Evolutionary conservation across 1,140 invertebrate species (phyloP), one percentile per base, ranked within the genome.

Genomic region (Drosophila elegans): DNA sequence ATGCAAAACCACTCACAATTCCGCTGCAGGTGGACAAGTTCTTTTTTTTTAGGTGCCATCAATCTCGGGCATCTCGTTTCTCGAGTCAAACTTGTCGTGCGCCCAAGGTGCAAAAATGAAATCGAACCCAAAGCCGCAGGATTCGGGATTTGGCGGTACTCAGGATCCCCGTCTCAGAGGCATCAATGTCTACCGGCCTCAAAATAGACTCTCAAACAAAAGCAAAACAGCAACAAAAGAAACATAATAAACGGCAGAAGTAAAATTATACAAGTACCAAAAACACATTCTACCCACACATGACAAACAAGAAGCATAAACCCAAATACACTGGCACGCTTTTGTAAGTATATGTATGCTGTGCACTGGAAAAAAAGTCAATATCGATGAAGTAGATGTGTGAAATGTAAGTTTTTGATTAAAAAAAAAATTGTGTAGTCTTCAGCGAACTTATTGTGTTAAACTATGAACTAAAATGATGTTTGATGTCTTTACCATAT

Each of bases 1-100:
- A 90, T 85, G 81, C 60, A 89, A 89, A 89, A 74, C 80, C 85
- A 90, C 84, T 89, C 85, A 84, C 57, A 74, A 68, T 61, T 66
- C 63, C 56, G 36, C 13, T 7, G 29, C 9, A 56, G n/a, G 29
- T 71, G 64, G 52, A 52, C 64, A 69, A 71, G 25, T 71, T 85
- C 48, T 64, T 53, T 59, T 64, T 53, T 59, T 12, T 6, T 32
- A 32, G 39, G 36, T 60, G 68, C 67, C 57, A 72, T 72, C 68
- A 72, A 72, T 72, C 77, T 80, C 77, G 77, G 76, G 56, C 79
- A 84, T 88, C 64, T 72, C 62, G 73, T 72, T 80, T 89, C 74
- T 84, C 72, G 78, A 89, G 84, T 89, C 84, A 89, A 84, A 84
- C 71, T 83, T 88, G 78, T 81, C 60, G 16, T 36, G 44, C 36